Evolutionary conservation across 2,113 vertebrate genomes (phyloP).

Genomic region (Nanorana parkeri): DNA sequence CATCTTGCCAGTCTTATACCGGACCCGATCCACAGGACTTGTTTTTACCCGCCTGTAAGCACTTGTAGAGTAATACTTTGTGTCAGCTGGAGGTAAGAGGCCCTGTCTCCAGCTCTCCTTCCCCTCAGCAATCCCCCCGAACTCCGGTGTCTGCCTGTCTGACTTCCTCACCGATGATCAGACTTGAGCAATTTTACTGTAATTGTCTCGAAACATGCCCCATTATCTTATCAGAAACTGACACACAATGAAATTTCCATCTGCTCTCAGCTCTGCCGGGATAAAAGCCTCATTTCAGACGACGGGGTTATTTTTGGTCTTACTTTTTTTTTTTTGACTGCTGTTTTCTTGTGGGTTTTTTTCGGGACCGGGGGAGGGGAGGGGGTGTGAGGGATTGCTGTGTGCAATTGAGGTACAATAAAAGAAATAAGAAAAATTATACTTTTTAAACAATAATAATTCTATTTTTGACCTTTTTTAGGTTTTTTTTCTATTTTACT

Average conservation of each 20-base stretch:
- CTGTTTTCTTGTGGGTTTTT: neutral
- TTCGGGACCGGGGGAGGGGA: neutral
- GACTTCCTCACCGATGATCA: constrained; percentile 33
- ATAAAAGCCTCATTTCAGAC: constrained; percentile 41
- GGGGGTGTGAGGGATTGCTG: neutral
- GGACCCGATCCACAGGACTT: too few species aligned
- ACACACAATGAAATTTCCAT: constrained; percentile 52
- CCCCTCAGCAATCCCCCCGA: constrained; percentile 7
- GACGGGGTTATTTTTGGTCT: constrained; percentile 11
- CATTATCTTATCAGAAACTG: constrained; percentile 55
- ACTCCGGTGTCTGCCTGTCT: neutral
- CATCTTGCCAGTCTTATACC: too few species aligned
- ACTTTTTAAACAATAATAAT: neutral
- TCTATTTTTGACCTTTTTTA: too few species aligned
- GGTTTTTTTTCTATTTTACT: too few species aligned
- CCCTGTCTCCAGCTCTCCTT: neutral
- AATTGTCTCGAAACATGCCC: constrained; percentile 44
- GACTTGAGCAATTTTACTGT: constrained; percentile 45
- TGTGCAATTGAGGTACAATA: neutral
- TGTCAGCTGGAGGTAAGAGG: too few species aligned
- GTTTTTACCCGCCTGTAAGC: too few species aligned
- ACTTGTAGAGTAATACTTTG: too few species aligned
- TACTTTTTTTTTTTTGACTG: neutral
- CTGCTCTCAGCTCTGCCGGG: constrained; percentile 20
- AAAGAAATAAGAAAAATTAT: neutral